Percentiles rank a stretch among this genome's conserved stretches.
Conservation (phyloP, 2,888 invertebrate genomes). For the Yponomeuta sedellus region DNA sequence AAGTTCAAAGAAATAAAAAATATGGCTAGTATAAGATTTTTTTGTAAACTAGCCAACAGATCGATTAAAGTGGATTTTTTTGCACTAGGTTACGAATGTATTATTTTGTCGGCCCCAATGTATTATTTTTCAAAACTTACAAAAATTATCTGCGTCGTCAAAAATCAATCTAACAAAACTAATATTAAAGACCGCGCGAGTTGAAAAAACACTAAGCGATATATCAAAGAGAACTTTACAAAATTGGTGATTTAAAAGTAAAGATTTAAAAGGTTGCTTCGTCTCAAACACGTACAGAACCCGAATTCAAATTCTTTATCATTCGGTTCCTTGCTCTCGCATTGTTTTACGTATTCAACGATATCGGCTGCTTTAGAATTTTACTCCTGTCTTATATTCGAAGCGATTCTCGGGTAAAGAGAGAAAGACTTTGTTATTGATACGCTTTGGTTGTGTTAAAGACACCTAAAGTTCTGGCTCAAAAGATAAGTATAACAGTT, state of each 20-base stretch:
- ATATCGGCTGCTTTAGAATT: constrained; percentile 13
- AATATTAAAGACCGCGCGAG: neutral
- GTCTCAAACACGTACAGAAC: constrained; percentile 23
- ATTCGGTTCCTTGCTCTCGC: neutral
- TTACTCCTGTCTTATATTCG: neutral
- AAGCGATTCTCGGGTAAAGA: neutral
- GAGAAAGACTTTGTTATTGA: neutral
- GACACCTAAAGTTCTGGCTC: no score
- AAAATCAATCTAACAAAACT: neutral
- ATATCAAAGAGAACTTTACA: constrained; percentile 29
- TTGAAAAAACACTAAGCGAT: neutral
- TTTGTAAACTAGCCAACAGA: neutral
- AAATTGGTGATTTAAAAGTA: constrained; percentile 39
- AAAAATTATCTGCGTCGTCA: neutral
- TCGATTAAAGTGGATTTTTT: neutral
- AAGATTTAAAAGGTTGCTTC: constrained; percentile 32
- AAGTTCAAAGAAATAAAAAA: no score
- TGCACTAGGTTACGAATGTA: no score
- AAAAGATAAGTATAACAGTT: no score
- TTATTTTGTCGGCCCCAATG: neutral
- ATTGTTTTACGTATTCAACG: constrained; percentile 7
- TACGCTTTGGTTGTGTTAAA: neutral
- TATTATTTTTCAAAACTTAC: neutral
- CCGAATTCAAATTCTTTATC: constrained; percentile 8
- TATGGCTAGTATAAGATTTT: neutral